Conservation (phyloP, 2,113 vertebrate species). For the Platichthys flesus region DNA sequence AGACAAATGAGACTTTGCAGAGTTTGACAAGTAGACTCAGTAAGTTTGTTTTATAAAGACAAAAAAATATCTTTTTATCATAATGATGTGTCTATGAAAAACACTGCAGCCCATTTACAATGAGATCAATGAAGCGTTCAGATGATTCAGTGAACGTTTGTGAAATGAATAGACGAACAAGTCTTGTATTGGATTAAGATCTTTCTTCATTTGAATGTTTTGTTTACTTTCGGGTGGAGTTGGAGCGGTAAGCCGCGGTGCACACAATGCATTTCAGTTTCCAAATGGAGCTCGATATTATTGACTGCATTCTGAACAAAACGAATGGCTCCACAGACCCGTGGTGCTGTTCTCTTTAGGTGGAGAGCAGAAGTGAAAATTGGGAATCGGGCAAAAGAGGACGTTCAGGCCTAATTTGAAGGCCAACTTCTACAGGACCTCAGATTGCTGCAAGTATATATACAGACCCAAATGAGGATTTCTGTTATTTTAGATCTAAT, state of each 20-base stretch:
- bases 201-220: conserved; percentile 64
- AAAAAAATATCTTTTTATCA: conserved; percentile 6
- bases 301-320: conserved; percentile 53
- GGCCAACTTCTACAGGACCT: background rate
- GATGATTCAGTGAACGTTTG: conserved; percentile 48
- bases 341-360: background rate
- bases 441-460: background rate
- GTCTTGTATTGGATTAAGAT: conserved; percentile 52
- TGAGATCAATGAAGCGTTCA: conserved; percentile 52
- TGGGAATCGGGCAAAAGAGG: background rate
- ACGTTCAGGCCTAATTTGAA: background rate
- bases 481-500: too few relatives aligned
- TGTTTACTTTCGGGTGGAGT: conserved; percentile 51
- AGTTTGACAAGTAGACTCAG: background rate
- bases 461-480: too few relatives aligned
- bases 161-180: conserved; percentile 49
- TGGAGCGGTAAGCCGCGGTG: conserved; percentile 18
- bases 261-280: conserved; percentile 40
- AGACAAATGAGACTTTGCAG: conserved; percentile 9
- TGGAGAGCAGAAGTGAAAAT: conserved; percentile 5
- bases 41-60: conserved; percentile 21
- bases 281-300: conserved; percentile 54
- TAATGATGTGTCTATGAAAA: conserved; percentile 25
- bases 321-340: conserved; percentile 40
- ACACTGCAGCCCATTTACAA: conserved; percentile 34